Percentiles rank a stretch among this genome's conserved stretches.
These are phyloP conservation scores for Lamellibrachia columna DNA, from an alignment of 2,888 invertebrate species.

Conservation along the genomic window DNA sequence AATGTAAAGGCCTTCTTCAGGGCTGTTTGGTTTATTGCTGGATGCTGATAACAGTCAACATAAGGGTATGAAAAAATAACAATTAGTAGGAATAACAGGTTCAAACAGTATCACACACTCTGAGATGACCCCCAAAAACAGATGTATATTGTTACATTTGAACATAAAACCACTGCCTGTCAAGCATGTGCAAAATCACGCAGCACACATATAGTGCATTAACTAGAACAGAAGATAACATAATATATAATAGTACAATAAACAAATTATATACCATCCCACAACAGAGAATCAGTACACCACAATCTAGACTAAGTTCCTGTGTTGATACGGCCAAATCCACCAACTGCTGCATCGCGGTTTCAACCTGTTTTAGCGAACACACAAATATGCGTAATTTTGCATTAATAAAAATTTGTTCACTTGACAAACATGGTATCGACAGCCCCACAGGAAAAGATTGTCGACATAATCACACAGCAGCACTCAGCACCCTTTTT, in stretches of 20 bases:
- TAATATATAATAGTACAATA: neutral
- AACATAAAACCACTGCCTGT: neutral
- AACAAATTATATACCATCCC: neutral
- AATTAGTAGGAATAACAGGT: neutral
- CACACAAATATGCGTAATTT: neutral
- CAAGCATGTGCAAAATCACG: neutral
- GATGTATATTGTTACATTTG: neutral
- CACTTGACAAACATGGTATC: neutral
- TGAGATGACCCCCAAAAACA: neutral
- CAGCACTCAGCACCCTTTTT: neutral
- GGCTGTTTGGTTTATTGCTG: neutral
- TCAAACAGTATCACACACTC: neutral
- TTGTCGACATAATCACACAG: neutral
- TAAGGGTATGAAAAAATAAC: neutral
- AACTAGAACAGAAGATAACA: neutral
- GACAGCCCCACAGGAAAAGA: neutral
- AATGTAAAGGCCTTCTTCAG: neutral
- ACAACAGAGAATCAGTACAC: neutral
- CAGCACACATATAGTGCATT: neutral
- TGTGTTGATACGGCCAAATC: neutral
- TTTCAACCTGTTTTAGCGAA: neutral
- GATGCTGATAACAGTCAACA: neutral
- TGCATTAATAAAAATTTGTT: neutral
- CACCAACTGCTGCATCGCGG: neutral
- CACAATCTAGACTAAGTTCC: neutral